Base-by-base conservation (phyloP, 2,888 invertebrate species). In the Miltochrista miniata region DNA sequence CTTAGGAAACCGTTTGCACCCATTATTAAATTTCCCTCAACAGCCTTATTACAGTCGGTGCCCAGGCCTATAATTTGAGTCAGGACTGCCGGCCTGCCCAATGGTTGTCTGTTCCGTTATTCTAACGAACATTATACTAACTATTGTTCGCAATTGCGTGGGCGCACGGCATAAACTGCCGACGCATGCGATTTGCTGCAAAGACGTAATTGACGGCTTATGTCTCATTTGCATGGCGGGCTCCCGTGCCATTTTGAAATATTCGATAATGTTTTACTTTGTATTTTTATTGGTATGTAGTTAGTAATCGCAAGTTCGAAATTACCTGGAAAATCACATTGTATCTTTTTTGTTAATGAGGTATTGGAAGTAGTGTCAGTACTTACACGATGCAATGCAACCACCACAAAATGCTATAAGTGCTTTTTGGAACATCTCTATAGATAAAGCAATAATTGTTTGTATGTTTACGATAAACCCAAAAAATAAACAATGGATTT, bases 121-220 rank as follows among this genome's bases (percentile, higher is more conserved):
- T 43, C 30, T 48, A 45, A 47, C 33, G 48, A 45, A 36, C 44
- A 33, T 36, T 38, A 42, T 12, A 38, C 33, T n/a, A 13, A n/a
- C 55, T 49, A 59, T 64, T 62, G 57, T 62, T 46, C 45, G 45
- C 37, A 42, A 38, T 33, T 41, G 64, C 62, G 68, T 59, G 45
- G 68, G 65, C 62, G 62, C 60, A 48, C 48, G 48, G 14, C 7
- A 31, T 13, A 36, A 36, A 36, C 33, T 2, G 3, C 8, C 31
- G 31, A 63, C 64, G 62, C 62, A 45, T 45, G 49, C 51, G 42
- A 47, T 34, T 37, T 48, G 52, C 56, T 48, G 52, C 52, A 49
- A 49, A 58, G 50, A 54, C 44, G 39, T 59, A 64, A 64, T 61
- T 57, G 66, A 51, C 60, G 56, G 58, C 54, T 50, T 34, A 30